Evolutionary conservation across 2,888 invertebrate species (phyloP).

Genomic region (Aethes cnicana): DNA sequence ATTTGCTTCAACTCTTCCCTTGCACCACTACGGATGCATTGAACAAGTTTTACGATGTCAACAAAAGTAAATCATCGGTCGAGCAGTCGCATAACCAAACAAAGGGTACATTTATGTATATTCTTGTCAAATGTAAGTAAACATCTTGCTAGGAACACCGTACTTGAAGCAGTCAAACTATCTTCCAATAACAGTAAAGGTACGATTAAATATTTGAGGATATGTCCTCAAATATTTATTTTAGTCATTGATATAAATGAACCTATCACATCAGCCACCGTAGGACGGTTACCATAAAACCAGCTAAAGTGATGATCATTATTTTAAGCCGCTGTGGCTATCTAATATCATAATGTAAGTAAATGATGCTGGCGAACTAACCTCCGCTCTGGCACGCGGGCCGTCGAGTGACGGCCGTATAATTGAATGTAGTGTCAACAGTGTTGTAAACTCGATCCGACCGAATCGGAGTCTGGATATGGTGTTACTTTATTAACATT

Average conservation of each 20-base stretch:
- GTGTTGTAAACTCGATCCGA: not conserved
- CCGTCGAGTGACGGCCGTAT: conserved; percentile 5
- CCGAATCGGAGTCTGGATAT: not conserved
- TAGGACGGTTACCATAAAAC: no score
- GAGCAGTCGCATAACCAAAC: conserved; percentile 7
- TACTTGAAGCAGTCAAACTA: no score
- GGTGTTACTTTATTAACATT: no score
- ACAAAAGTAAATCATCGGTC: conserved; percentile 6
- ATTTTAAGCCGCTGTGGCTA: no score
- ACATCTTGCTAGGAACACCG: no score
- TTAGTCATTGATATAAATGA: no score
- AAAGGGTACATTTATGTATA: not conserved
- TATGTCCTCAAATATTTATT: no score
- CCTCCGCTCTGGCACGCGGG: conserved; percentile 11
- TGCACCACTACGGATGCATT: conserved; percentile 2
- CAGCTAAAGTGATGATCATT: no score
- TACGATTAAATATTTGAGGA: no score
- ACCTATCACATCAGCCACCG: no score
- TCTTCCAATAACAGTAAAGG: no score
- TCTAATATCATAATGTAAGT: conserved; percentile 1
- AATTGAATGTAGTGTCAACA: conserved; percentile 17
- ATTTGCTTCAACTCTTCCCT: not conserved
- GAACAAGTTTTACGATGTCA: conserved; percentile 17
- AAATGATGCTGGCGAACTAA: conserved; percentile 10
- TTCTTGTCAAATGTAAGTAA: not conserved